Evolutionary conservation across 2,888 invertebrate genomes (phyloP).

Genomic region (Cataglyphis albicans): DNA sequence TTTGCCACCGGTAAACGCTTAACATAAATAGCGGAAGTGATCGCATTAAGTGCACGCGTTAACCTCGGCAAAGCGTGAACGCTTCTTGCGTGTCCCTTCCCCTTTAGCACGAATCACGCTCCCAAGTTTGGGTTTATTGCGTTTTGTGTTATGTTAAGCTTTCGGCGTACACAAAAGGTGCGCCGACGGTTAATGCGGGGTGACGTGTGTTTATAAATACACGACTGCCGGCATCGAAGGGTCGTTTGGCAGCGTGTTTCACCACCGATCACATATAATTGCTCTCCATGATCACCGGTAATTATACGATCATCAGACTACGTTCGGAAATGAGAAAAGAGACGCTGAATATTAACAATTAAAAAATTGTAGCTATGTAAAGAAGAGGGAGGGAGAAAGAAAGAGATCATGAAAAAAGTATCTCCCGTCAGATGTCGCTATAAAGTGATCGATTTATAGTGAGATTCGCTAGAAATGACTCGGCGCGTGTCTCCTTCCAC

Average conservation of each 20-base stretch:
- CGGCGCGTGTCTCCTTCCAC: neutral
- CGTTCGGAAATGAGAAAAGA: no score
- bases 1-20: constrained; percentile 66
- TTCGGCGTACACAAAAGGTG: constrained; percentile 78
- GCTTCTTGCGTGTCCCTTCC: constrained; percentile 29
- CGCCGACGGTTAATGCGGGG: constrained; percentile 76
- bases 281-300: constrained; percentile 37
- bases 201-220: constrained; percentile 82
- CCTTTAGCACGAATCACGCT: constrained; percentile 36
- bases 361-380: neutral
- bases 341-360: constrained; percentile 1
- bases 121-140: constrained; percentile 69
- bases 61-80: constrained; percentile 69
- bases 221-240: constrained; percentile 59
- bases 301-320: neutral
- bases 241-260: constrained; percentile 58
- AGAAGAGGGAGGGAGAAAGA: neutral
- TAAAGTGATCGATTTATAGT: constrained; percentile 5
- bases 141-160: constrained; percentile 66
- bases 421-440: neutral
- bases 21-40: constrained; percentile 78
- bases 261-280: constrained; percentile 63
- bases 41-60: constrained; percentile 75
- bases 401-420: neutral
- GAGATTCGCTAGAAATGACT: neutral